Percentiles rank a stretch among this genome's conserved stretches.
These are phyloP conservation scores for Platycnemis pennipes DNA, from an alignment of 2,888 invertebrate species.

Conservation along the genomic window DNA sequence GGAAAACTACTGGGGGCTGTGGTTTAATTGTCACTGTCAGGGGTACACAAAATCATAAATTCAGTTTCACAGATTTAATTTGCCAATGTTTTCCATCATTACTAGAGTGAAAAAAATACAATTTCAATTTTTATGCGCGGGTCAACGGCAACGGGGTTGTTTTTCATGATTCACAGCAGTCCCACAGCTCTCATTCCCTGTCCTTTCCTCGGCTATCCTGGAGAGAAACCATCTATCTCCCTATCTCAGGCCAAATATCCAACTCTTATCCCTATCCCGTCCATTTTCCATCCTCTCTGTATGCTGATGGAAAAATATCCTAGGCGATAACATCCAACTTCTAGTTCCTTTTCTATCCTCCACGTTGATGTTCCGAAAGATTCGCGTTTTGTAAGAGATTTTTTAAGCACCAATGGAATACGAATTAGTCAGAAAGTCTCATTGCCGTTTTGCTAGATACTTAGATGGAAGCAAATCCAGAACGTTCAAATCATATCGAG, in stretches of 20 bases:
- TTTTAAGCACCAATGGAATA: no score
- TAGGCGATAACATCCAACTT: background rate
- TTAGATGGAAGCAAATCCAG: no score
- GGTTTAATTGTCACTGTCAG: background rate
- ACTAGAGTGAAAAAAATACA: background rate
- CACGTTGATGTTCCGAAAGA: no score
- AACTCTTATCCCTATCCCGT: background rate
- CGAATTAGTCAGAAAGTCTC: no score
- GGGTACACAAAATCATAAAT: background rate
- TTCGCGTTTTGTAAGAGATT: no score
- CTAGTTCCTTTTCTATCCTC: background rate
- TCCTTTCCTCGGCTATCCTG: no score
- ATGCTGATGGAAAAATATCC: background rate
- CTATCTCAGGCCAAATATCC: no score
- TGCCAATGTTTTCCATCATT: background rate
- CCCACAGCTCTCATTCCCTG: background rate
- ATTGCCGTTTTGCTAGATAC: no score
- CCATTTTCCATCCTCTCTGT: background rate
- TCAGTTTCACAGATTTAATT: background rate
- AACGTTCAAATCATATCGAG: no score
- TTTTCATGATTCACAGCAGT: background rate
- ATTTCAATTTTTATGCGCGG: background rate
- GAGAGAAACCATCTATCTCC: no score
- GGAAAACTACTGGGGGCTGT: background rate
- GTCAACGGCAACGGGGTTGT: background rate